Percentiles rank a stretch among this genome's conserved stretches.
These are phyloP conservation scores for Spongia lamella DNA, from an alignment of 37 sponge, comb jelly and placozoan genomes.

Conservation along the genomic window DNA sequence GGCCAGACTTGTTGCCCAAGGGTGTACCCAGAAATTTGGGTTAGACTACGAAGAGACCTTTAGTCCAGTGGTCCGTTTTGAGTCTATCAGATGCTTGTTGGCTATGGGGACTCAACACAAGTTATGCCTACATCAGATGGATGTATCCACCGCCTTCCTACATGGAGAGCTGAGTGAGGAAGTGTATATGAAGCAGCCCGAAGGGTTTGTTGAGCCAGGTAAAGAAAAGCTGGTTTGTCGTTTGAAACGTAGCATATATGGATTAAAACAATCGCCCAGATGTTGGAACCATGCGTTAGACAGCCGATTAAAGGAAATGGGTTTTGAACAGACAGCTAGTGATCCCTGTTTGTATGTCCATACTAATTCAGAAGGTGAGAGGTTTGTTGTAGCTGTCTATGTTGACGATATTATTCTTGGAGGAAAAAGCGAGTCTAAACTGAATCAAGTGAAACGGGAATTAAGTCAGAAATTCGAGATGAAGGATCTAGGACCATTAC, in stretches of 20 bases:
- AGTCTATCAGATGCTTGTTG: slow-evolving; percentile 17
- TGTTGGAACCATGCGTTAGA: slow-evolving; percentile 42
- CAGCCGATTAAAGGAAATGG: slow-evolving; percentile 34
- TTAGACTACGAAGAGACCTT: slow-evolving; percentile 33
- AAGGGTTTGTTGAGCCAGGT: neutral
- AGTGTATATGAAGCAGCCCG: slow-evolving; percentile 23
- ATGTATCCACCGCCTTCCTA: slow-evolving; percentile 31
- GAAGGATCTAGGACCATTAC: too few species aligned
- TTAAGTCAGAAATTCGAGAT: too few species aligned
- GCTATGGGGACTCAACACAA: slow-evolving; percentile 13
- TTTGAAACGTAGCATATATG: slow-evolving; percentile 18
- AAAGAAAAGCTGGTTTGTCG: slow-evolving; percentile 4
- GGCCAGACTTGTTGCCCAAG: slow-evolving; percentile 24
- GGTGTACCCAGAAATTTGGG: slow-evolving; percentile 19
- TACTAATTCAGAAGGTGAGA: neutral
- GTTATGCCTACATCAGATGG: slow-evolving; percentile 25
- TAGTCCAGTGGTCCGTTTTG: slow-evolving; percentile 19
- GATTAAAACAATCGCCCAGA: slow-evolving; percentile 43
- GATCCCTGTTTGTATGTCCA: slow-evolving; percentile 25
- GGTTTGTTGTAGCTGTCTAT: too few species aligned
- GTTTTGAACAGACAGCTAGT: slow-evolving; percentile 34
- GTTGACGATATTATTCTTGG: too few species aligned
- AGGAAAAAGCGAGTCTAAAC: too few species aligned
- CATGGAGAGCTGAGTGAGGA: slow-evolving; percentile 13
- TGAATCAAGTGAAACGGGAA: too few species aligned